Evolutionary conservation across 2,797 vertebrate genomes (phyloP).

Genomic region (Argya squamiceps): DNA sequence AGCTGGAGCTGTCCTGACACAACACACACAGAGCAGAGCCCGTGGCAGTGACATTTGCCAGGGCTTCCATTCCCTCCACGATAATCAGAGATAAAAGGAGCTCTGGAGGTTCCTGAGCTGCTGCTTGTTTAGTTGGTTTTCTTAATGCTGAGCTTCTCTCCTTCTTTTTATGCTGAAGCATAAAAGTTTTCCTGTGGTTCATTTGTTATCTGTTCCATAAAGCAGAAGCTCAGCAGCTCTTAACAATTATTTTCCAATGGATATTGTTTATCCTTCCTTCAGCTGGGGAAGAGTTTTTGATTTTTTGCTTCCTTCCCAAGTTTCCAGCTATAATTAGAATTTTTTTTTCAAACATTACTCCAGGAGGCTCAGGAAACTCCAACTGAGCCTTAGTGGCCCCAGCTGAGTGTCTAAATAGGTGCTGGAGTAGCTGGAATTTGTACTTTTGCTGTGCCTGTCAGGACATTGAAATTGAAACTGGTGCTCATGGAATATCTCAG

Average conservation of each 20-base stretch:
- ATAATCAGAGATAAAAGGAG: slow-evolving; percentile 27
- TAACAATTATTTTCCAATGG: slow-evolving; percentile 4
- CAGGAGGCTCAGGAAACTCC: background rate
- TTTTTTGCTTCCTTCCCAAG: slow-evolving; percentile 29
- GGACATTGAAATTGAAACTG: background rate
- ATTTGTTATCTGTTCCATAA: slow-evolving; percentile 5
- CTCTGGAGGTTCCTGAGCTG: background rate
- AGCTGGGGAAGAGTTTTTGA: background rate
- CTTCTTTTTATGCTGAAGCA: background rate
- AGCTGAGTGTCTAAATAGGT: background rate
- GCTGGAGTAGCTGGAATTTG: background rate
- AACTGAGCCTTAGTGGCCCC: background rate
- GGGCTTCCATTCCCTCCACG: background rate
- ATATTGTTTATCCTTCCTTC: background rate
- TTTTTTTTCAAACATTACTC: background rate
- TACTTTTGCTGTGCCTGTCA: background rate
- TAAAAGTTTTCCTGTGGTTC: background rate
- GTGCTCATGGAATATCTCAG: background rate
- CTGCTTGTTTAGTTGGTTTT: background rate
- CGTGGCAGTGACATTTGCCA: background rate
- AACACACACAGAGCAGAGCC: background rate
- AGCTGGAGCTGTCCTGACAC: slow-evolving; percentile 2
- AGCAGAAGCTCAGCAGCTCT: slow-evolving; percentile 17
- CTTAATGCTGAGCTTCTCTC: background rate
- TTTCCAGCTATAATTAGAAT: slow-evolving; percentile 34